Percentiles rank a stretch among this genome's conserved stretches.
These are phyloP conservation scores for Synanthedon andrenaeformis DNA, from an alignment of 2,888 invertebrate genomes.

Conservation along the genomic window DNA sequence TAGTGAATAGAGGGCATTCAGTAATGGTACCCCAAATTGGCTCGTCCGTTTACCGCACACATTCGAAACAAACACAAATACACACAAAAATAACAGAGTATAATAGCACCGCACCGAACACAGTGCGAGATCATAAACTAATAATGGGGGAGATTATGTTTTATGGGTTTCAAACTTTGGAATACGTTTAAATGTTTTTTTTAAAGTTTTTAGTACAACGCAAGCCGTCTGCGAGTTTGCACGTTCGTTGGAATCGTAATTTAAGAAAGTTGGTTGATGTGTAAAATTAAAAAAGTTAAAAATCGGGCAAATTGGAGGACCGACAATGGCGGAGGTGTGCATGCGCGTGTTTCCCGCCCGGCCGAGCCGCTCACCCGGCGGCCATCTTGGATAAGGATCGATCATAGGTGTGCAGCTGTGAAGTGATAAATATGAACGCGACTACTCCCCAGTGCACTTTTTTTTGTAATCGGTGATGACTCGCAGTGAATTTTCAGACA, in stretches of 20 bases:
- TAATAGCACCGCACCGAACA: constrained; percentile 63
- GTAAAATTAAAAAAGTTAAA: constrained; percentile 6
- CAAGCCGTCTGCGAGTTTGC: constrained; percentile 45
- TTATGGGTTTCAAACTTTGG: constrained; percentile 63
- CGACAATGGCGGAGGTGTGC: constrained; percentile 46
- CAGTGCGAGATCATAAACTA: constrained; percentile 66
- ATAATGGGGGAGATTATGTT: constrained; percentile 69
- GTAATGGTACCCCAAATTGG: constrained; percentile 52
- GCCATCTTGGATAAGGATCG: constrained; percentile 66
- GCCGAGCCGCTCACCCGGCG: constrained; percentile 41
- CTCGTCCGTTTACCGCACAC: constrained; percentile 54
- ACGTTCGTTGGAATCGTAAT: constrained; percentile 34
- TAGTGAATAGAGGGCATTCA: constrained; percentile 17
- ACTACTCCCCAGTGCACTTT: constrained; percentile 26
- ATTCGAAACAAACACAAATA: constrained; percentile 59
- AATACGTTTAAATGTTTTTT: constrained; percentile 52
- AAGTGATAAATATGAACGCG: constrained; percentile 58
- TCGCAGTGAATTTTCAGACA: constrained; percentile 5
- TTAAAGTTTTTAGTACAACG: constrained; percentile 47
- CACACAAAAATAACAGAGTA: constrained; percentile 56
- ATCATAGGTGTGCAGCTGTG: constrained; percentile 67
- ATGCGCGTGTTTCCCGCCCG: constrained; percentile 56
- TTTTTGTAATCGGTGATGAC: constrained; percentile 17
- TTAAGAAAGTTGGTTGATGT: constrained; percentile 6
- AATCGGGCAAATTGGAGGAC: constrained; percentile 43